Conservation (phyloP, 2,888 invertebrate species). For the Seira sanloemensis region DNA sequence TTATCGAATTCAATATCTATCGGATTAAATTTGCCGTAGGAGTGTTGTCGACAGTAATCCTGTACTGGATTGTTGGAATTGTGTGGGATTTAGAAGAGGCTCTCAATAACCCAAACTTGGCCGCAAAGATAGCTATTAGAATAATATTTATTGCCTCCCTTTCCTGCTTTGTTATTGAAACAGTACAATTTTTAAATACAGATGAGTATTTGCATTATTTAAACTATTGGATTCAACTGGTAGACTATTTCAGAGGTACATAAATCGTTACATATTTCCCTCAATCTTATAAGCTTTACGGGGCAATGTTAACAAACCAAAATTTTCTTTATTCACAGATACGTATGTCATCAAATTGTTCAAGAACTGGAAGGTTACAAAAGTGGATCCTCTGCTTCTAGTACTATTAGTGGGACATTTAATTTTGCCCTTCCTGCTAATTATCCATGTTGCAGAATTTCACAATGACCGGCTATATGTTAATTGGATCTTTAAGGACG, state of each 20-base stretch:
- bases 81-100: neutral
- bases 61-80: neutral
- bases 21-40: neutral
- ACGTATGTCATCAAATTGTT: neutral
- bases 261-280: neutral
- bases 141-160: neutral
- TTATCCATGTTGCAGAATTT: neutral
- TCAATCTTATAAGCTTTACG: no score
- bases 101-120: neutral
- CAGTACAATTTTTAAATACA: neutral
- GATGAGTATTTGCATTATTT: neutral
- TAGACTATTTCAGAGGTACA: slow-evolving; percentile 4
- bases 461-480: neutral
- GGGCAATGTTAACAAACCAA: neutral
- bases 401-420: neutral
- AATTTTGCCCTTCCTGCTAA: neutral
- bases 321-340: neutral
- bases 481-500: neutral
- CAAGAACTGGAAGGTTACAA: neutral
- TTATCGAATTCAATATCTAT: neutral
- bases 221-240: neutral
- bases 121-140: neutral
- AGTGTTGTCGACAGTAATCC: neutral
- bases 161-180: neutral
- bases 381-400: neutral